Conservation (phyloP, 1,140 invertebrate species). For the Babylonia areolata region DNA sequence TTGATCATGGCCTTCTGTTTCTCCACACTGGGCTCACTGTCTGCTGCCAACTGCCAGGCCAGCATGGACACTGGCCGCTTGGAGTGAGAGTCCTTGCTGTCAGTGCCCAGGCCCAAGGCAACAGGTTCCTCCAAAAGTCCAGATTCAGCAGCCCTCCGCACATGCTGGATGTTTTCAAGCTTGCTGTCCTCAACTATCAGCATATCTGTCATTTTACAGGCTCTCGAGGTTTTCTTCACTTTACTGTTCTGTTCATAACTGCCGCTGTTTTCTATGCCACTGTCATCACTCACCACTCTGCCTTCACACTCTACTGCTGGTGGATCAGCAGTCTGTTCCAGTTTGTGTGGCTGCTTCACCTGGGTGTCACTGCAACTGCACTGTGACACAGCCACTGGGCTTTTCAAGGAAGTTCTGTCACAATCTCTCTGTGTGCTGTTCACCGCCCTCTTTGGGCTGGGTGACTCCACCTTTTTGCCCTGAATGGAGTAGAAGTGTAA, state of each 20-base stretch:
- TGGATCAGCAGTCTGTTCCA: background rate
- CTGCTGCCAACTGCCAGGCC: constrained; percentile 42
- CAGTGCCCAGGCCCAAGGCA: background rate
- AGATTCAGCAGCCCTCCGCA: constrained; percentile 42
- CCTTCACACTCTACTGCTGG: background rate
- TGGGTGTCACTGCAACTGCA: background rate
- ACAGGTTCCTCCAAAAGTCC: background rate
- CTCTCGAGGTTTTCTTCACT: background rate
- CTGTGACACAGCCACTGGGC: background rate
- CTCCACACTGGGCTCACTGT: constrained; percentile 5
- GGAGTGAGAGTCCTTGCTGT: constrained; percentile 1
- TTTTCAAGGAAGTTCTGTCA: background rate
- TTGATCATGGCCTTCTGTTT: constrained; percentile 38
- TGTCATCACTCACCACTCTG: background rate
- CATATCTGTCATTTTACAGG: constrained; percentile 53
- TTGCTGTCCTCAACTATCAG: constrained; percentile 52
- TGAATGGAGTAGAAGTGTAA: background rate
- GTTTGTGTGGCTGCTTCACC: background rate
- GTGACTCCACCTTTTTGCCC: background rate
- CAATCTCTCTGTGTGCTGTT: background rate
- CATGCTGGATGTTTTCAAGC: constrained; percentile 52
- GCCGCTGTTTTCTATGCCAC: constrained; percentile 13
- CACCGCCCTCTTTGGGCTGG: background rate
- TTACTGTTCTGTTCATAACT: background rate
- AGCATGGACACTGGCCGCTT: constrained; percentile 47